Base-by-base conservation (phyloP, 1,140 invertebrate genomes). In the Scylla paramamosain region DNA sequence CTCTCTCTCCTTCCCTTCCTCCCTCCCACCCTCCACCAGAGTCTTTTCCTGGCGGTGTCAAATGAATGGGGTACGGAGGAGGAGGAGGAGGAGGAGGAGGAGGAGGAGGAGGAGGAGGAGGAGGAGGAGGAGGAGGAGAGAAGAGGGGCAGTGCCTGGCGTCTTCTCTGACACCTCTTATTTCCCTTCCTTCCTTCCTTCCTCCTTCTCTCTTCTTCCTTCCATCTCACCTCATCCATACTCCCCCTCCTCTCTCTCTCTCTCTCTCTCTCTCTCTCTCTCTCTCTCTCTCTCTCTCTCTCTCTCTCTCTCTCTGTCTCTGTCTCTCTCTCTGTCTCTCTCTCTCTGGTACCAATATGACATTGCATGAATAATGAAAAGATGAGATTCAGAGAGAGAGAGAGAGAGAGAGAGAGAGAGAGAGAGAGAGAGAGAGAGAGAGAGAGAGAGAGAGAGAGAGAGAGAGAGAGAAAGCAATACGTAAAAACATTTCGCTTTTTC, bases 21-120 rank as follows among this genome's bases (percentile, higher is more conserved):
- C 39, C 46, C 46, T 32, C 31, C 93, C 48, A 45, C 77, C 93
- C 93, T 89, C 93, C 93, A 89, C 93, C 48, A 48, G 93, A 83
- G 93, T 94, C 59, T 94, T 86, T 89, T 94, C 93, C 87, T 89
- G 93, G 93, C 93, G 84, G 93, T 90, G 86, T 94, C 93, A 94
- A 94, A 94, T 89, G 93, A 94, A 94, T 93, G 93, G 46, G 45
- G n/a, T 48, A 59, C 52, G 16, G 39, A 32, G 39, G 48, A 39
- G 91, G 52, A 39, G 67, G 32, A 39, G 52, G 91, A 39, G 59
- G 52, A 77, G 48, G 46, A 1, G 45, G 46, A 59, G 16, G 59
- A 16, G 2, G 28, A 28, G n/a, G 52, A 8, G 25, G 14, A 31
- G n/a, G 10, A 31, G 90, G 6, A 29, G 32, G 12, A 25, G 32